phyloP scores from a whole-genome alignment of 2,113 vertebrate genomes.

The Ascaphus truei region DNA sequence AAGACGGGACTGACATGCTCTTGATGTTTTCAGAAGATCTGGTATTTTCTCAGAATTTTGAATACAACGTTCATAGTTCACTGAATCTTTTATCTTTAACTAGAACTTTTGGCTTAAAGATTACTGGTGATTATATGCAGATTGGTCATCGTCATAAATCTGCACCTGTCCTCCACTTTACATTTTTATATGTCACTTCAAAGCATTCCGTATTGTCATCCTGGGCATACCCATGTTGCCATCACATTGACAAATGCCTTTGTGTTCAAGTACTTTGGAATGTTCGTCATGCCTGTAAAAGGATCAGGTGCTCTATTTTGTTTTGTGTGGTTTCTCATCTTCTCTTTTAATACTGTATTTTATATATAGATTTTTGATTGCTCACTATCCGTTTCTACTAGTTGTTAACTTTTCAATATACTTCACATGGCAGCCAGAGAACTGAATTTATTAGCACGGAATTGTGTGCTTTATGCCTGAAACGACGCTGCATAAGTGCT shows the following conservation, averaged over 20 bases:
- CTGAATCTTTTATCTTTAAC: conserved; percentile 53
- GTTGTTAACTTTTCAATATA: too few relatives aligned
- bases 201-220: conserved; percentile 63
- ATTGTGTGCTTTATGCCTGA: too few relatives aligned
- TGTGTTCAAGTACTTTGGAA: background rate
- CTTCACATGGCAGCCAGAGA: too few relatives aligned
- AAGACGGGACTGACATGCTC: too few relatives aligned
- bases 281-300: conserved; percentile 30
- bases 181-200: conserved; percentile 69
- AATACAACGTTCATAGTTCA: conserved; percentile 38
- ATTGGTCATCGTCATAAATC: conserved; percentile 73
- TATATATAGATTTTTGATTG: too few relatives aligned
- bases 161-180: conserved; percentile 63
- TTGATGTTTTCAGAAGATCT: background rate
- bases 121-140: conserved; percentile 65
- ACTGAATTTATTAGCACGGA: too few relatives aligned
- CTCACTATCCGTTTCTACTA: too few relatives aligned
- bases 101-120: conserved; percentile 49
- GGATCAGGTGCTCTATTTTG: conserved; percentile 9
- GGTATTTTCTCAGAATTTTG: conserved; percentile 46
- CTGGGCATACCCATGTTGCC: conserved; percentile 18
- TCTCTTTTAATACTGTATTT: background rate
- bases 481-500: too few relatives aligned
- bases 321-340: background rate
- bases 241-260: conserved; percentile 20